Conservation (phyloP, 2,888 invertebrate species). For the Paralinhomoeus sp. region DNA sequence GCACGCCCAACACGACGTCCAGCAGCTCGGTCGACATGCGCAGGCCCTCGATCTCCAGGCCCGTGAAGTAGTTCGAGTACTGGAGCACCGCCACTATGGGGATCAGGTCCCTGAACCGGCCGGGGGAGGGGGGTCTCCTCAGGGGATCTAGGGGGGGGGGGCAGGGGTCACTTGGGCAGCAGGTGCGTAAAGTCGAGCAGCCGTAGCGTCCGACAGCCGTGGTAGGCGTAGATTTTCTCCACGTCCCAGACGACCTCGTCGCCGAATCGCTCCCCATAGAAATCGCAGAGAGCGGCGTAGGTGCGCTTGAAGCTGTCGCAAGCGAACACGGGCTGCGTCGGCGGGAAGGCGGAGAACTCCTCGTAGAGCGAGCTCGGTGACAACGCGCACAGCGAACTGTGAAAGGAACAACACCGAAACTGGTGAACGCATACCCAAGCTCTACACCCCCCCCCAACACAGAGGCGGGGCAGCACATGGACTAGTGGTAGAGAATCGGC, state of each 20-base stretch:
- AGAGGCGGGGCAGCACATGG: no score
- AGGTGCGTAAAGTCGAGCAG: slow-evolving; percentile 91
- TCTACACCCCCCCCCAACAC: no score
- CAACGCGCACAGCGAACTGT: slow-evolving; percentile 8
- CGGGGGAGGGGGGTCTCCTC: no score
- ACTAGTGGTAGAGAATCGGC: no score
- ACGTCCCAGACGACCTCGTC: slow-evolving; percentile 97
- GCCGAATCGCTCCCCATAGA: slow-evolving; percentile 67
- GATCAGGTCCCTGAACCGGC: slow-evolving; percentile 67
- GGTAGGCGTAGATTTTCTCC: slow-evolving; percentile 86
- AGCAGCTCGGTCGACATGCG: slow-evolving; percentile 32
- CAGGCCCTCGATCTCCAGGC: slow-evolving; percentile 54
- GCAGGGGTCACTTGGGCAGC: slow-evolving; percentile 53
- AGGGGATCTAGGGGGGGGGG: no score
- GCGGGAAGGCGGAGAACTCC: slow-evolving; percentile 14
- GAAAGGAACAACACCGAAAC: no score
- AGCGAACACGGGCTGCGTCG: slow-evolving; percentile 31
- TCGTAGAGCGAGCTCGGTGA: slow-evolving; percentile 11
- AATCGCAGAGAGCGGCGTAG: slow-evolving; percentile 93
- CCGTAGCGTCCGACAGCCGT: slow-evolving; percentile 70
- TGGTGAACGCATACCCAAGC: no score
- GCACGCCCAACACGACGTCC: slow-evolving; percentile 9
- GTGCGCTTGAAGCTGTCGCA: slow-evolving; percentile 90
- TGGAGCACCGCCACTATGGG: slow-evolving; percentile 81
- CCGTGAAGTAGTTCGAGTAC: slow-evolving; percentile 87